Evolutionary conservation across 1,140 invertebrate genomes (phyloP), one percentile per base, ranked within the genome.

Genomic region (Pseudomyrmex cubaensis): DNA sequence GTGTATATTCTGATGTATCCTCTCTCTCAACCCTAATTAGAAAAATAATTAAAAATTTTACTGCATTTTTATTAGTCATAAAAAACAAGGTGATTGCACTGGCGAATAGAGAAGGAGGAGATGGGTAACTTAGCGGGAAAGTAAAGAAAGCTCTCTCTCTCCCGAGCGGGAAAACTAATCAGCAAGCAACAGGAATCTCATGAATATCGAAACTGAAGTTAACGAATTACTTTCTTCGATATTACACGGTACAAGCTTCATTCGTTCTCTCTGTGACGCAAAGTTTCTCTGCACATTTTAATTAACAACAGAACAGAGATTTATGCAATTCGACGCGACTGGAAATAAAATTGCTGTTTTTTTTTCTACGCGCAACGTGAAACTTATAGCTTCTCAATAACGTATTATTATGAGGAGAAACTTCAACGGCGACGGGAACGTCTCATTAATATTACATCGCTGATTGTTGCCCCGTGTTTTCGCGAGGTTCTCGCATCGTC

Each of bases 101-200:
- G n/a, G 15, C 25, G 15, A n/a, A 74, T 35, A 5, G 35, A 5
- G 35, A 5, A 5, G 5, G 5, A 35, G 35, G 25, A 3, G 4
- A 35, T 35, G 35, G 35, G 56, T 59, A 59, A 74, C 56, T 74
- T 74, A 46, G 17, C 35, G 13, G 61, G 57, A 59, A 61, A 59
- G 72, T 46, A 74, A 59, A 59, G 54, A 74, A 48, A 48, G 72
- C 56, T 74, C 22, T 25, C 25, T 74, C 35, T 59, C 25, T 59
- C 15, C 17, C 56, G 56, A 0, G 13, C 44, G 72, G 56, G 61
- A 74, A 74, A 61, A 74, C 56, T 74, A 74, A 74, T 74, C 56
- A 73, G 56, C 54, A 54, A 22, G 56, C 72, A 22, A 74, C 72
- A 59, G 56, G 72, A 74, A 74, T 74, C 56, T 74, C 72, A 74